Base-by-base conservation (phyloP, 2,888 invertebrate genomes). In the Dinocampus coccinellae region DNA sequence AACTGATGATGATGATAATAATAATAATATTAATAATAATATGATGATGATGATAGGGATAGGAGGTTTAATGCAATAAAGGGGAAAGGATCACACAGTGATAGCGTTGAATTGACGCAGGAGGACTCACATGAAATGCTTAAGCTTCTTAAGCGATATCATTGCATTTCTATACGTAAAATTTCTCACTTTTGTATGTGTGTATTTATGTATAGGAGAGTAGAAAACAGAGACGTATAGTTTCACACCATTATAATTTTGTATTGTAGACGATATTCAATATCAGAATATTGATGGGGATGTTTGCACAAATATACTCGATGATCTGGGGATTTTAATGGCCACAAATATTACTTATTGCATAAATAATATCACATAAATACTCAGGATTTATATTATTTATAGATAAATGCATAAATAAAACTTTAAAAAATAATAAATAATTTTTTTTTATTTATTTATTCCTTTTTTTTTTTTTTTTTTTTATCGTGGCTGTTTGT, bases 121-220 rank as follows among this genome's bases (percentile, higher is more conserved):
- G 33, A 67, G 20, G 58, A 67, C 65, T 65, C 53, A 22, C 55
- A 20, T 26, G 24, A 52, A 34, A 69, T 55, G 29, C 34, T 61
- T 70, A 70, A 70, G 65, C 70, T 70, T 66, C 70, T 70, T 70
- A 70, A 26, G 60, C 53, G 65, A 65, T 65, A 65, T 65, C 53
- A 65, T 36, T 16, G 16, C 36, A 36, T 36, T 36, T 36, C 1
- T 36, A 10, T 36, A 10, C 10, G 10, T 36, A 10, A 9, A 1
- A 1, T 1, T 47, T 6, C 16, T n/a, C 4, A 29, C 16, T 13
- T 16, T 6, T 47, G 0, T 20, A 6, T 47, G 16, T n/a, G 6
- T 16, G 39, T 1, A 39, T 39, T 7, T 47, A n/a, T 7, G 9
- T 47, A 7, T n/a, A 4, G n/a, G 16, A 4, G 47, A 3, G 47